phyloP scores from a whole-genome alignment of 2,888 invertebrate genomes.

The Alentia gelatinosa region DNA sequence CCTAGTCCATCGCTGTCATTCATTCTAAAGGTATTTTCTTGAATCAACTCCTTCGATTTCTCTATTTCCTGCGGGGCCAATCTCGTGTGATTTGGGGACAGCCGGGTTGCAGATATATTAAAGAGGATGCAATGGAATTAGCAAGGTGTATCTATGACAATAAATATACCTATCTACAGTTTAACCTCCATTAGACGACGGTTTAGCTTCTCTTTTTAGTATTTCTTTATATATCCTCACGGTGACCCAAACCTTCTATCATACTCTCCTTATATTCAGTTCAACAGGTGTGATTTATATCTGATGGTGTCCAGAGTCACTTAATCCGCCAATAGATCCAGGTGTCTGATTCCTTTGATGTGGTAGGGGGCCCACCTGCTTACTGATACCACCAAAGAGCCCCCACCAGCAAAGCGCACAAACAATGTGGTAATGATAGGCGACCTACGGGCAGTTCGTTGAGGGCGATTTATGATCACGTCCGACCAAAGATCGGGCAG shows the following conservation, averaged over 20 bases:
- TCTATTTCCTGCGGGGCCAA: too few relatives aligned
- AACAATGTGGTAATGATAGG: slow-evolving; percentile 6
- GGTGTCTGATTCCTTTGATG: slow-evolving; percentile 28
- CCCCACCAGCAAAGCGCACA: neutral
- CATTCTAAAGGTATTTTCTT: neutral
- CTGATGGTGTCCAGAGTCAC: neutral
- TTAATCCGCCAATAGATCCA: slow-evolving; percentile 27
- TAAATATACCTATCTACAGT: too few relatives aligned
- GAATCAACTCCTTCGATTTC: too few relatives aligned
- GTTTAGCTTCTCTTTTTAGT: too few relatives aligned
- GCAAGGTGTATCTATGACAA: too few relatives aligned
- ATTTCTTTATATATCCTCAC: too few relatives aligned
- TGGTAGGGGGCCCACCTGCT: neutral
- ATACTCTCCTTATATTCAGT: neutral
- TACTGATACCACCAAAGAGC: neutral
- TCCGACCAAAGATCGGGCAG: neutral
- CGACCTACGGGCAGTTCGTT: neutral
- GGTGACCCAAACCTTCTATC: neutral
- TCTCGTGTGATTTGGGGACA: too few relatives aligned
- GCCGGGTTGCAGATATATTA: too few relatives aligned
- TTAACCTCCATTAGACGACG: too few relatives aligned
- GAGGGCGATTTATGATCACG: neutral
- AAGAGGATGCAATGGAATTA: too few relatives aligned
- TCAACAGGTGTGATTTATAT: slow-evolving; percentile 10
- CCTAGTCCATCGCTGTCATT: neutral